phyloP scores from a whole-genome alignment of 1,140 invertebrate genomes.

The Lutraria rhynchaena region DNA sequence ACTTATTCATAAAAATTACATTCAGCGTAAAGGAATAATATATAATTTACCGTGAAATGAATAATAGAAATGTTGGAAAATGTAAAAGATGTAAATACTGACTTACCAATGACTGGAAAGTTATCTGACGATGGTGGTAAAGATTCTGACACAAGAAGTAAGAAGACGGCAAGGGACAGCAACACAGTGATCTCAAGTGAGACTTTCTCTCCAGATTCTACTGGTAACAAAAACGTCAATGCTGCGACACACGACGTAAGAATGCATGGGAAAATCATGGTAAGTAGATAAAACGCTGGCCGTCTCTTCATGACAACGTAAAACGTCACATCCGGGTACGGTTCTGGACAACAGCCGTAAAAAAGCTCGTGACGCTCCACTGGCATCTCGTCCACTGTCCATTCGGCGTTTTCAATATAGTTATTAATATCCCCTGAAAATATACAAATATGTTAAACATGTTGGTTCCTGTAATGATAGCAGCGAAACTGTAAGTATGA shows the following conservation, averaged over 20 bases:
- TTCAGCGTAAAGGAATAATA: too few relatives aligned
- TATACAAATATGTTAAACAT: not conserved
- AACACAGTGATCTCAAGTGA: conserved; percentile 88
- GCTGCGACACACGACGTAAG: conserved; percentile 84
- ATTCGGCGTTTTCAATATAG: conserved; percentile 50
- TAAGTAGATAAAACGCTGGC: conserved; percentile 91
- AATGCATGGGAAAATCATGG: conserved; percentile 85
- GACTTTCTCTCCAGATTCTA: conserved; percentile 85
- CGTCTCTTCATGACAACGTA: conserved; percentile 96
- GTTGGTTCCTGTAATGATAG: not conserved
- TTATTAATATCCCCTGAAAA: conserved; percentile 30
- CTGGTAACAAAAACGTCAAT: conserved; percentile 84
- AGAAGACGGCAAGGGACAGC: conserved; percentile 82
- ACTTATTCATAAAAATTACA: too few relatives aligned
- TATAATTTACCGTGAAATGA: too few relatives aligned
- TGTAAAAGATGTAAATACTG: too few relatives aligned
- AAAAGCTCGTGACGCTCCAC: conserved; percentile 85
- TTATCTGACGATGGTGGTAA: conserved; percentile 97
- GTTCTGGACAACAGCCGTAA: conserved; percentile 83
- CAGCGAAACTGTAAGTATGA: too few relatives aligned
- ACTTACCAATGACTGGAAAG: conserved; percentile 83
- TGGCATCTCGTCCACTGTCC: conserved; percentile 60
- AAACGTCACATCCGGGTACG: conserved; percentile 89
- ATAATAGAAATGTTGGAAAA: too few relatives aligned
- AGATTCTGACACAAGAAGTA: conserved; percentile 93